These are phyloP conservation scores for Cyanocitta stelleri DNA, from an alignment of 2,113 vertebrate genomes.

Conservation along the genomic window DNA sequence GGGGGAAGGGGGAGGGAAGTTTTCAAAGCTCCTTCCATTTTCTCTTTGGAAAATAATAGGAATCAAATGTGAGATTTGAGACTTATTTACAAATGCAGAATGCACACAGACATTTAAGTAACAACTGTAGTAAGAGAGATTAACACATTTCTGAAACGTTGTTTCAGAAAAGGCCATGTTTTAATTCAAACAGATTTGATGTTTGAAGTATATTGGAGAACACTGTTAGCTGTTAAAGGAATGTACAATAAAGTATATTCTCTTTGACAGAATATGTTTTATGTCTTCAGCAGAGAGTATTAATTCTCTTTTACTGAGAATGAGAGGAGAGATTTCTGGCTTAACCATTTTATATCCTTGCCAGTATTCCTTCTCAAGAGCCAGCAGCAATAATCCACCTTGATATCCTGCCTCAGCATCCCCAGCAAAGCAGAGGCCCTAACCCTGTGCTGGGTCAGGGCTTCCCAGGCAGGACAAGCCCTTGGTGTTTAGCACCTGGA, in stretches of 20 bases:
- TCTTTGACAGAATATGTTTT: not conserved
- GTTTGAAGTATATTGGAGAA: not conserved
- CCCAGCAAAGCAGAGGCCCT: not conserved
- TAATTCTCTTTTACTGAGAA: not conserved
- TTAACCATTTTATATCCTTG: not conserved
- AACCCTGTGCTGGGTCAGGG: not conserved
- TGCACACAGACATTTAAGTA: not conserved
- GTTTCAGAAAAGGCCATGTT: not conserved
- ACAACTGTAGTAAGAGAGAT: not conserved
- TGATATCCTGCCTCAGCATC: not conserved
- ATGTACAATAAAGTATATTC: not conserved
- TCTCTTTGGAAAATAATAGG: not conserved
- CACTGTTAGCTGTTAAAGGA: not conserved
- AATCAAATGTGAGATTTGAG: not conserved
- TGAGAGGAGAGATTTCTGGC: not conserved
- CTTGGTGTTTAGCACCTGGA: not conserved
- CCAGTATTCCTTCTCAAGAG: not conserved
- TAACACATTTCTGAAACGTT: not conserved
- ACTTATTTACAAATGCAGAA: not conserved
- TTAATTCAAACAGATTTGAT: not conserved
- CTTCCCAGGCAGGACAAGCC: not conserved
- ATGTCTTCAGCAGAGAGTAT: not conserved
- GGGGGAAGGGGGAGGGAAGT: fast-evolving
- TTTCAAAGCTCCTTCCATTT: not conserved
- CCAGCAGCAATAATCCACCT: not conserved